Base-by-base conservation (phyloP, 92 coral and sea anemone species). In the Phymanthus crucifer region DNA sequence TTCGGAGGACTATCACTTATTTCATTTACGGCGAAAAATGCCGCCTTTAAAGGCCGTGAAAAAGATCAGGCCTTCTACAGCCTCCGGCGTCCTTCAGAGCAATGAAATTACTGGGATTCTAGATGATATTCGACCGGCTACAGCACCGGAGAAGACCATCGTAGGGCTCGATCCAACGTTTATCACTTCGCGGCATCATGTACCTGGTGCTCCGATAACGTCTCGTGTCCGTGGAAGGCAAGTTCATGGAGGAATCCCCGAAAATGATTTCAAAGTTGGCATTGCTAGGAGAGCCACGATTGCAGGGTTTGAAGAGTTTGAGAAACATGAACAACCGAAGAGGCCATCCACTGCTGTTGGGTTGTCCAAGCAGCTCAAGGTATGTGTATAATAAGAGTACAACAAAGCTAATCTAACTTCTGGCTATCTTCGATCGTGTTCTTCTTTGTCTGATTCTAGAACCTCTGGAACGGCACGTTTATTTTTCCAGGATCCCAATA, bases 221-320 rank as follows among this genome's bases (percentile, higher is more conserved):
- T 87, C 96, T 29, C 89, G 88, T 82, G 78, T 89, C 40, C 87
- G 80, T 79, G 99, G 99, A 80, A 81, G 99, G 40, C 99, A 96
- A 74, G 98, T 96, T 66, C 97, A 93, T 76, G 99, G 99, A 73
- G 99, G 99, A 33, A 80, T 96, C 29, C 99, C 99, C 11, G 96
- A 93, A 61, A 87, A 85, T 74, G 95, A 93, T 83, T 70, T 93
- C 24, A 96, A 91, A 78, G 85, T 94, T 70, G 68, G 73, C n/a
- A 91, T 84, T 43, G 98, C 94, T 66, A 90, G 99, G 82, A 88
- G 99, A 75, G 99, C 98, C 18, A 93, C 99, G 57, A 83, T 96
- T 37, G 93, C 89, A 72, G 99, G 97, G 9, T 72, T 91, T 52
- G 97, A 92, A 71, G 94, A 92, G 79, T 80, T 92, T 48, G 92